phyloP scores from a whole-genome alignment of 2,113 vertebrate genomes.

The Campylorhamphus procurvoides region DNA sequence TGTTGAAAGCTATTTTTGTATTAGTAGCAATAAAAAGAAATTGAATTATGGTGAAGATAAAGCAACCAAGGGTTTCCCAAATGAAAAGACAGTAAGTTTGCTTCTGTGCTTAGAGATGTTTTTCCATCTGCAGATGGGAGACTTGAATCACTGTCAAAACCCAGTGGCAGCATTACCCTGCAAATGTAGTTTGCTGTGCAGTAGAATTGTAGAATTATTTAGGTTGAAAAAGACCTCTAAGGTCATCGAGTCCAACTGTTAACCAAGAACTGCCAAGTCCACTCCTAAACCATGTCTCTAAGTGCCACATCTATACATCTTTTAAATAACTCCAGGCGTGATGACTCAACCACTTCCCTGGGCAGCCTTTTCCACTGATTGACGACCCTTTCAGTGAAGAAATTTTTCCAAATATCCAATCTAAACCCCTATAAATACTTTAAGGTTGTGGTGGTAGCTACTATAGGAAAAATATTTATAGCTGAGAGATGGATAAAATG shows the following conservation, averaged over 20 bases:
- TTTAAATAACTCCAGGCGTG: neutral
- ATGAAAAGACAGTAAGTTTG: neutral
- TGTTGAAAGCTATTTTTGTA: neutral
- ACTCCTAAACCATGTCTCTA: neutral
- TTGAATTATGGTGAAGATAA: neutral
- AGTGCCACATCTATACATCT: neutral
- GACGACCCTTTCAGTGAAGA: neutral
- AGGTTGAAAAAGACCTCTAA: neutral
- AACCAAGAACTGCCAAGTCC: neutral
- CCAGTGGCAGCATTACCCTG: neutral
- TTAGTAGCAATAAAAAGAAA: neutral
- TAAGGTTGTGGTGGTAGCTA: neutral
- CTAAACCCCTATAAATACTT: neutral
- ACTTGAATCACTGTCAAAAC: neutral
- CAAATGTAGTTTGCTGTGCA: neutral
- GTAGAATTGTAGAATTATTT: neutral
- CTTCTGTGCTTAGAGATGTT: neutral
- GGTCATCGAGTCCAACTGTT: neutral
- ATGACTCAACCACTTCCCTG: neutral
- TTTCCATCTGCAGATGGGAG: neutral
- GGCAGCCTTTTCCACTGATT: neutral
- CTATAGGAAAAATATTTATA: neutral
- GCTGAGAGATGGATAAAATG: neutral
- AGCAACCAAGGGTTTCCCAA: neutral
- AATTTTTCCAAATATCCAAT: neutral